Evolutionary conservation across 2,888 invertebrate species (phyloP), one percentile per base, ranked within the genome.

Genomic region (Amphimallon solstitiale): DNA sequence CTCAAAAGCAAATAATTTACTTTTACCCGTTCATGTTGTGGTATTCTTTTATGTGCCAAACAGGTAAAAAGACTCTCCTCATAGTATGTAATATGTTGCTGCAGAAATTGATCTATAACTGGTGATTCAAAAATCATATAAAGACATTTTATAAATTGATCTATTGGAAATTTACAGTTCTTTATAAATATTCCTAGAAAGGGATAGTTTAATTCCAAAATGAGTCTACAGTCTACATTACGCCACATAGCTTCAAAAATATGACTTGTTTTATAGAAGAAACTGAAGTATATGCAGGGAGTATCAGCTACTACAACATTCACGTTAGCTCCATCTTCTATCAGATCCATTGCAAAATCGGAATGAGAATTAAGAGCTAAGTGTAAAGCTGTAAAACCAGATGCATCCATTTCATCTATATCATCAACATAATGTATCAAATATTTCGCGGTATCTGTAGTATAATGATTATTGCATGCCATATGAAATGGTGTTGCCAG

Each of bases 401-500:
- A n/a, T 23, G 56, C 38, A 56, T 56, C 56, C 17, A 56, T 19
- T 17, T 56, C 56, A 21, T 56, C 40, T 12, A 56, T 40, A 40
- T 56, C 40, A 2, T 14, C 40, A 7, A 56, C 56, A 14, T 56
- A 56, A 40, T 56, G 12, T 9, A 56, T 40, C 12, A 56, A 14
- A 23, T 40, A 56, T 43, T 23, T 56, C 9, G 56, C 56, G 9
- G 56, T 17, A 23, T 21, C 56, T 14, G 56, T 56, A 4, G 14
- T 12, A 12, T 4, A 12, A 14, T 40, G 6, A 43, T 56, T 23
- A 21, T 56, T 56, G 23, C 40, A 43, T 15, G 56, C 56, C 56
- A 56, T 56, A 40, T 56, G 56, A 45, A 63, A 63, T 23, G 63
- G 63, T 19, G 63, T 54, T 12, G 54, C 54, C 15, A 17, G n/a